Evolutionary conservation across 1,140 invertebrate species (phyloP).

Genomic region (Cardiocondyla obscurior): DNA sequence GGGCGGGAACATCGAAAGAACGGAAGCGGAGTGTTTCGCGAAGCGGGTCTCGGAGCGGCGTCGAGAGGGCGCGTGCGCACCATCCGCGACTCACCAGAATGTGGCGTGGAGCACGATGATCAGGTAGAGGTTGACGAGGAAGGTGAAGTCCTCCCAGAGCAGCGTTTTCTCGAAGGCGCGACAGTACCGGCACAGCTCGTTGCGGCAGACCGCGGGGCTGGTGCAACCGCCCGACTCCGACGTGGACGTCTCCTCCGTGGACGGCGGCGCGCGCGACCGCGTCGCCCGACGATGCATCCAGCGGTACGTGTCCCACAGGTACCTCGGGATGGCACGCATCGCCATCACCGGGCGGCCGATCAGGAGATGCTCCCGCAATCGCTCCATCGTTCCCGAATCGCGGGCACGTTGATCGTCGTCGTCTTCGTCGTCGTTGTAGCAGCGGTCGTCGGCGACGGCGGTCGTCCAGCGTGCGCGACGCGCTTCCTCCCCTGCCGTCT

Average conservation of each 20-base stretch:
- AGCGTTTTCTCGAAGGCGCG: conserved; percentile 4
- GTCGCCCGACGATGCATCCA: not conserved
- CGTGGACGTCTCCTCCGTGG: not conserved
- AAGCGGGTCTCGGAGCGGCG: no score
- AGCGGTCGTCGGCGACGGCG: not conserved
- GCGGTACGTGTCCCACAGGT: not conserved
- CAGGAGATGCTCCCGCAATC: not conserved
- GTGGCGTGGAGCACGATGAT: conserved; percentile 53
- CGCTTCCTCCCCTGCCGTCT: not conserved
- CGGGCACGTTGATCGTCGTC: not conserved
- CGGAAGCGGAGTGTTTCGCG: no score
- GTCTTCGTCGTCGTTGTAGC: not conserved
- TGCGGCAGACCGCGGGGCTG: not conserved
- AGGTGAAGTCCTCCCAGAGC: not conserved
- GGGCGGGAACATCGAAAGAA: not conserved
- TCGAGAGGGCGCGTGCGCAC: not conserved
- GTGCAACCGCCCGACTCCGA: not conserved
- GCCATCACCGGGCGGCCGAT: not conserved
- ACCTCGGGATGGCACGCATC: not conserved
- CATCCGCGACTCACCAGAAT: conserved; percentile 51
- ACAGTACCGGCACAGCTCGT: not conserved
- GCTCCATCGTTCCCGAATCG: not conserved
- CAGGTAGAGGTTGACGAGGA: conserved; percentile 38
- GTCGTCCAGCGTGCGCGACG: not conserved
- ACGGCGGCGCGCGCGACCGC: not conserved